Percentiles rank a stretch among this genome's conserved stretches.
phyloP scores from a whole-genome alignment of 1,140 invertebrate species.

The Odontomachus brunneus region DNA sequence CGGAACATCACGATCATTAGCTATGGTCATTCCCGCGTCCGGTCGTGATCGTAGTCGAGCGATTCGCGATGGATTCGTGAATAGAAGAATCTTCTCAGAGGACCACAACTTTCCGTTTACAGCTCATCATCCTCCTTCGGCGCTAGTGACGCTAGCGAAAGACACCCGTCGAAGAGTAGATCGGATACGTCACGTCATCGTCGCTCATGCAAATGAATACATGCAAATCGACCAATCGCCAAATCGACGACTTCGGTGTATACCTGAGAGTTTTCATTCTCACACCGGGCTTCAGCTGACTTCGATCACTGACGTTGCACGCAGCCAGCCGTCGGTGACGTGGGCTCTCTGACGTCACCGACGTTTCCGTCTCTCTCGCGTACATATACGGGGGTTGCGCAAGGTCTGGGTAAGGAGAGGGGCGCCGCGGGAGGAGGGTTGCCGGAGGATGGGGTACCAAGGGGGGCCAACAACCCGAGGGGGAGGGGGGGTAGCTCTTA shows the following conservation, averaged over 20 bases:
- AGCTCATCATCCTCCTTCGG: background rate
- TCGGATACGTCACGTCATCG: background rate
- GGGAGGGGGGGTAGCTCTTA: constrained; percentile 83
- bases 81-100: background rate
- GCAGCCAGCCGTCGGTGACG: constrained; percentile 77
- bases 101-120: too few relatives aligned
- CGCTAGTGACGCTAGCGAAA: background rate
- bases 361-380: constrained; percentile 70
- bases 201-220: constrained; percentile 79
- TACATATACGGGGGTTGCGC: constrained; percentile 73
- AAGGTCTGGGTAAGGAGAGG: constrained; percentile 75
- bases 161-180: background rate
- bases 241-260: constrained; percentile 48
- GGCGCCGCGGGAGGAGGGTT: constrained; percentile 28
- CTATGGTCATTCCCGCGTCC: too few relatives aligned
- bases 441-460: constrained; percentile 70
- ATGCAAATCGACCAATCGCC: constrained; percentile 76
- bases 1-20: background rate
- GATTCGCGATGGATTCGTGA: background rate
- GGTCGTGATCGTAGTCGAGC: too few relatives aligned
- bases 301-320: constrained; percentile 84
- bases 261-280: constrained; percentile 36
- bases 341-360: constrained; percentile 72
- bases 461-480: constrained; percentile 74
- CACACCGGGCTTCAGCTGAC: constrained; percentile 79